Conservation (phyloP, 2,797 vertebrate genomes). For the Meda fulgida region DNA sequence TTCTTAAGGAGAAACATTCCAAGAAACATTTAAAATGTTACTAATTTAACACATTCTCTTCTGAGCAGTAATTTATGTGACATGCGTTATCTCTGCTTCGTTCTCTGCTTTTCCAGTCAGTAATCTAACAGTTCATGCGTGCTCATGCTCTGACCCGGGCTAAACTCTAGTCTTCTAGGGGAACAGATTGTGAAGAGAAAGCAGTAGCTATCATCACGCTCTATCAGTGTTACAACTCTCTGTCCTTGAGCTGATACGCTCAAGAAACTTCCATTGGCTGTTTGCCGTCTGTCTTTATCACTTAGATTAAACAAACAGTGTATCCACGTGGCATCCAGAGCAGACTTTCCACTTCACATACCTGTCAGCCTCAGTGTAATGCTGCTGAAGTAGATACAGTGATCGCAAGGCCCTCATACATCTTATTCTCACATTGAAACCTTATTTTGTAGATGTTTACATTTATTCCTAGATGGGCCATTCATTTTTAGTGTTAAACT, state of each 20-base stretch:
- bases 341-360: constrained; percentile 44
- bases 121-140: constrained; percentile 33
- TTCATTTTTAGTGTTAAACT: background rate
- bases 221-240: constrained; percentile 71
- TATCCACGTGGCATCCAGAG: constrained; percentile 53
- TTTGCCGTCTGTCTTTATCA: constrained; percentile 64
- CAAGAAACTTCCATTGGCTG: constrained; percentile 44
- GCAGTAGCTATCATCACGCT: constrained; percentile 69
- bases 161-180: constrained; percentile 69
- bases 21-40: background rate
- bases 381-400: constrained; percentile 4
- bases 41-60: background rate
- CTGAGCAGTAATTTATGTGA: background rate
- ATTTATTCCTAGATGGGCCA: background rate
- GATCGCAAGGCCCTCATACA: background rate
- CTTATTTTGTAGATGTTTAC: background rate
- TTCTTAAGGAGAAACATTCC: background rate
- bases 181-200: constrained; percentile 76
- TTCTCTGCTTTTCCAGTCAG: constrained; percentile 9
- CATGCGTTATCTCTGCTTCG: constrained; percentile 15
- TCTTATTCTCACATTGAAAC: background rate
- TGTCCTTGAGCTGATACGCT: constrained; percentile 66
- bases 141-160: constrained; percentile 55
- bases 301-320: constrained; percentile 68
- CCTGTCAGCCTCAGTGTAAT: constrained; percentile 42